Base-by-base conservation (phyloP, 92 coral and sea anemone genomes). In the Umimayanthus chanpuru region DNA sequence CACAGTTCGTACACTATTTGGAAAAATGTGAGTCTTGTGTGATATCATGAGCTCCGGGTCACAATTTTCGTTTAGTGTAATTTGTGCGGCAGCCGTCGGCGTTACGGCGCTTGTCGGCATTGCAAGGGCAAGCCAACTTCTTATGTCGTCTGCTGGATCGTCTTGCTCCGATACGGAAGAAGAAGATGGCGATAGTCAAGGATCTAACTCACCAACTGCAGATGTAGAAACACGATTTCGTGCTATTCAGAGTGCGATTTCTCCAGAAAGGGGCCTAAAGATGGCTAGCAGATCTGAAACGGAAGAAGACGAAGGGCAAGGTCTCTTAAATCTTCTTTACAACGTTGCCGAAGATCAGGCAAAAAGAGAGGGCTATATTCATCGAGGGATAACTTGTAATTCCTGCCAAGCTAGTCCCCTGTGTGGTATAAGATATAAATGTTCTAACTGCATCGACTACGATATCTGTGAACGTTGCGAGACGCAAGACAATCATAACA, bases 381-480 rank as follows among this genome's bases (percentile, higher is more conserved):
- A 97, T 76, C 99, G 99, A 49, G 99, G 99, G 8, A 97, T 97
- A 32, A 95, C 99, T 47, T 97, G 99, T 64, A 97, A 97, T 85
- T 89, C 94, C 43, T 97, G 99, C 86, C 96, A 95, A 32, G 93
- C 94, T 38, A 97, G 97, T 74, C 99, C 99, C 23, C 85, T 97
- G 66, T 94, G 98, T 86, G 99, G 99, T 73, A 93, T 94, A 67
- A 93, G 99, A 47, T 97, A 93, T 77, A 97, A 94, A 85, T 97
- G 99, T 81, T 95, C 97, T 5, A 97, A 90, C 80, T 97, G 99
- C 85, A 94, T 97, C 15, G 99, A 97, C 82, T 97, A 95, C 89
- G 99, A 97, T 67, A 89, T 97, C 49, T 97, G 99, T 85, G 99
- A 95, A 86, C 94, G 96, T 28, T 97, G 99, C 77, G 99, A 97